A percentile compares a stretch with the other conserved stretches of the same genome.
Conservation (phyloP, 1,140 invertebrate species). For the Asbolus verrucosus region DNA sequence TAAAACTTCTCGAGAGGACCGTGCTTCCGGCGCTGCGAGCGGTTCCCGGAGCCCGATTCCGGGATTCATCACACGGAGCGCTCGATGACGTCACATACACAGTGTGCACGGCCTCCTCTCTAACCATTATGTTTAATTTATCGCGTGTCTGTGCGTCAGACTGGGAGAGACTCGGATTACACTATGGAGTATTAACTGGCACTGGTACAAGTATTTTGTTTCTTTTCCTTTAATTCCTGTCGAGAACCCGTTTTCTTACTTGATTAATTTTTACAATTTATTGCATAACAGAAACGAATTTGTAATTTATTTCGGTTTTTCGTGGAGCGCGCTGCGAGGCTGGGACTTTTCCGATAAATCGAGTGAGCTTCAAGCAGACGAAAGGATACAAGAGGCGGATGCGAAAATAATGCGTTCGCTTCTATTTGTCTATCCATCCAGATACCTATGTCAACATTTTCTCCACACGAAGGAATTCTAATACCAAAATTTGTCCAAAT, state of each 20-base stretch:
- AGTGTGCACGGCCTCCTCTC: conserved; percentile 35
- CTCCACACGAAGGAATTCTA: too few relatives aligned
- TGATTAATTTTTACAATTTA: conserved; percentile 62
- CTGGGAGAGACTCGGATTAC: conserved; percentile 48
- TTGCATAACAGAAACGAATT: conserved; percentile 56
- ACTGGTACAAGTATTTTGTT: conserved; percentile 57
- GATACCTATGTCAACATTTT: neutral
- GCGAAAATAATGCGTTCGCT: neutral
- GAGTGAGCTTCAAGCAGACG: neutral
- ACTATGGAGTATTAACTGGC: conserved; percentile 48
- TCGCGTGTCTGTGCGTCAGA: conserved; percentile 50
- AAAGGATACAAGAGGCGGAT: neutral
- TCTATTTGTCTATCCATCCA: neutral
- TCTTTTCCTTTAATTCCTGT: conserved; percentile 58
- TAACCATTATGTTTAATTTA: conserved; percentile 52
- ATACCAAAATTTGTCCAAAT: too few relatives aligned
- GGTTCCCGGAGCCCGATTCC: conserved; percentile 39
- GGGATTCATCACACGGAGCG: conserved; percentile 47
- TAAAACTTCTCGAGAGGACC: conserved; percentile 20
- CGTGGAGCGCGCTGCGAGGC: neutral
- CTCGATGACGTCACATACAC: conserved; percentile 40
- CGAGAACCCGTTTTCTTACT: conserved; percentile 56
- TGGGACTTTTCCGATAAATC: neutral
- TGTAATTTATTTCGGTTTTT: conserved; percentile 53
- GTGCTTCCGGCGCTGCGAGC: conserved; percentile 26